phyloP scores from a whole-genome alignment of 2,888 invertebrate species.

The Corythucha ciliata region DNA sequence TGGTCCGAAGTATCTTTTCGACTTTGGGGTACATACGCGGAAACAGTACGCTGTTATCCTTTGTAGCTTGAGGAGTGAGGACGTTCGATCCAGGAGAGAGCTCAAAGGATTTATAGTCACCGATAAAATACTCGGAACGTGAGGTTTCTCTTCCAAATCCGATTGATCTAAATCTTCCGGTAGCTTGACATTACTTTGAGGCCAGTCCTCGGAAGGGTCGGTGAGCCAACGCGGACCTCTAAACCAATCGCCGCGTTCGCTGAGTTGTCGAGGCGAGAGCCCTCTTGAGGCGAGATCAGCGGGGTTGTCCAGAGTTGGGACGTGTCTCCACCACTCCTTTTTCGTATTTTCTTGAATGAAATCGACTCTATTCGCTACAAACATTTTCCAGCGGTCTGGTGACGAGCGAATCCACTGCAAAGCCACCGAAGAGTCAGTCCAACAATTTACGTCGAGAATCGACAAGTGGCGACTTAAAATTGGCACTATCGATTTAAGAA shows the following conservation, averaged over 20 bases:
- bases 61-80: no score
- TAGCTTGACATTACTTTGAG: not conserved
- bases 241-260: constrained; percentile 22
- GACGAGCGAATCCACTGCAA: constrained; percentile 13
- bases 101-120: no score
- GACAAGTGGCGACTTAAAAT: no score
- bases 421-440: constrained; percentile 16
- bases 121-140: not conserved
- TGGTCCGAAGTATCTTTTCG: not conserved
- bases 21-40: not conserved
- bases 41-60: no score
- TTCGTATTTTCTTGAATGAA: not conserved
- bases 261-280: constrained; percentile 12
- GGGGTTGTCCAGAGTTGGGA: constrained; percentile 34
- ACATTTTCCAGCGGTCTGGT: constrained; percentile 9
- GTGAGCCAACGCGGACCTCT: constrained; percentile 13
- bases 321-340: constrained; percentile 11
- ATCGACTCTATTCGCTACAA: constrained; percentile 16
- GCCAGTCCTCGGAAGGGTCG: not conserved
- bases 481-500: no score
- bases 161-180: not conserved
- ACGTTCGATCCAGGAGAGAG: no score
- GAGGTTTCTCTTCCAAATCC: not conserved
- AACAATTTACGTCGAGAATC: no score
- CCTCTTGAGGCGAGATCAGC: constrained; percentile 36